Evolutionary conservation across 2,797 vertebrate genomes (phyloP).

Genomic region (Coregonus ussuriensis): DNA sequence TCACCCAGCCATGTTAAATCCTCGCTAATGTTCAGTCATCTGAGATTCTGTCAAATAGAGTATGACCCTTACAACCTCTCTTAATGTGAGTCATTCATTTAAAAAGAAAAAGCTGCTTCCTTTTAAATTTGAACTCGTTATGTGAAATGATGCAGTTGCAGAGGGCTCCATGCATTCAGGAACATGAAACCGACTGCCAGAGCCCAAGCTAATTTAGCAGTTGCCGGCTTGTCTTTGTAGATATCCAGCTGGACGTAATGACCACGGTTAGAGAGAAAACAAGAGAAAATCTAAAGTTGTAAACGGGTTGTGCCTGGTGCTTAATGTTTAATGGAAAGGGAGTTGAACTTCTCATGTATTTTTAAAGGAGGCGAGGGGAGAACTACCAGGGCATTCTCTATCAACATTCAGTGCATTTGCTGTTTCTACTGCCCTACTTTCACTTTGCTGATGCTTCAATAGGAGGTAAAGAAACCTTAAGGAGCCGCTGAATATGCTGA

Average conservation of each 20-base stretch:
- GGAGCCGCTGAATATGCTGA: no score
- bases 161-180: background rate
- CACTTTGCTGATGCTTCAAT: conserved; percentile 8
- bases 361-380: conserved; percentile 14
- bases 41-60: background rate
- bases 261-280: background rate
- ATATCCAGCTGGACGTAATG: conserved; percentile 4
- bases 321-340: conserved; percentile 28
- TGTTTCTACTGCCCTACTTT: background rate
- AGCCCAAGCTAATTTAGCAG: conserved; percentile 3
- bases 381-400: conserved; percentile 8
- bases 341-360: conserved; percentile 23
- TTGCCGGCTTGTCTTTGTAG: background rate
- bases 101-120: background rate
- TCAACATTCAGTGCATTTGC: background rate
- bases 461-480: background rate
- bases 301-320: conserved; percentile 13
- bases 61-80: no score
- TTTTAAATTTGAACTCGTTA: background rate
- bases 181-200: background rate
- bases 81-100: background rate
- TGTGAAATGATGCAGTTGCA: background rate
- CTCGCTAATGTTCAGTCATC: background rate
- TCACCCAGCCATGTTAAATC: background rate
- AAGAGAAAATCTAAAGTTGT: background rate